Conservation (phyloP, 2,797 vertebrate species). For the Erpetoichthys calabaricus region DNA sequence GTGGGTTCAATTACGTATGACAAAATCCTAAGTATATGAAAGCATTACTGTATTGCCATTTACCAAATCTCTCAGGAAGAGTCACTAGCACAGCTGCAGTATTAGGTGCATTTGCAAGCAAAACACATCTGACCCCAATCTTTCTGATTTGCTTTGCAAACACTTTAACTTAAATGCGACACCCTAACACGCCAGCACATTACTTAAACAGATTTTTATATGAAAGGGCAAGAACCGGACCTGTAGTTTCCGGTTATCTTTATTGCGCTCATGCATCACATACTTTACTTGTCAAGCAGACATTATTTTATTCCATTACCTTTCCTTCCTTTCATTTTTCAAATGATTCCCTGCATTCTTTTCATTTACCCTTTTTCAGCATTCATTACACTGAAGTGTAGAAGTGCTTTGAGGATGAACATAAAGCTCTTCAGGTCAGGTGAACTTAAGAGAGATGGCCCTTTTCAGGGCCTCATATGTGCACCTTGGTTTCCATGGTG, state of each 20-base stretch:
- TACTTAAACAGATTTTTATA: conserved; percentile 1
- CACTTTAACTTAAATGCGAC: not conserved
- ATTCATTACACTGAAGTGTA: not conserved
- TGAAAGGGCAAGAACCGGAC: not conserved
- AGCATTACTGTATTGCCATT: too few species aligned
- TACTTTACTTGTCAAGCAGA: not conserved
- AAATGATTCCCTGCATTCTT: not conserved
- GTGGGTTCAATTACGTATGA: too few species aligned
- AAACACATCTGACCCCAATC: not conserved
- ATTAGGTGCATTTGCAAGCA: not conserved
- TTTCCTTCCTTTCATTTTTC: not conserved
- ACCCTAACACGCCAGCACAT: not conserved
- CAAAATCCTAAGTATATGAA: too few species aligned
- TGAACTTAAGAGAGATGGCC: not conserved
- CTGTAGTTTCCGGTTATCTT: not conserved
- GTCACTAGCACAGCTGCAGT: not conserved
- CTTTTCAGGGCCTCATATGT: not conserved
- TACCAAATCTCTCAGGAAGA: too few species aligned
- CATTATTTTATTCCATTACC: not conserved
- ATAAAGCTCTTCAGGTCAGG: not conserved
- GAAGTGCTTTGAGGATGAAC: not conserved
- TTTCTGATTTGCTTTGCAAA: not conserved
- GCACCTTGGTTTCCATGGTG: not conserved
- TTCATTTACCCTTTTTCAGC: not conserved
- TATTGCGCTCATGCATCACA: not conserved